These are phyloP conservation scores for Schizopygopsis malacanthus DNA, from an alignment of 2,797 vertebrate genomes.

Conservation along the genomic window DNA sequence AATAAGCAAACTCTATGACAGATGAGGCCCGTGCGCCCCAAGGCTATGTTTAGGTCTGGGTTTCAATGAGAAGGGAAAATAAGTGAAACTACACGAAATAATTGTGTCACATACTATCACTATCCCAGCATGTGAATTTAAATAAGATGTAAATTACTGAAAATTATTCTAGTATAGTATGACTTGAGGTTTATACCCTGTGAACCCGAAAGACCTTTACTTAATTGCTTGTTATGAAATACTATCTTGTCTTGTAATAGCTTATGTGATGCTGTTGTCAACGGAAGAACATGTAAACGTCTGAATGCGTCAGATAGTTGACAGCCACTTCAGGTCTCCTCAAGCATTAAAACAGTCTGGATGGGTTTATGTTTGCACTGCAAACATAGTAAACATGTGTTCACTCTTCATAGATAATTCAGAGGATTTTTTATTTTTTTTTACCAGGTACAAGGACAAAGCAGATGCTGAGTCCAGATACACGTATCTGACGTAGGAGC, in stretches of 20 bases:
- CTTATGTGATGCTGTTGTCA: no score
- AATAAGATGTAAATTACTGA: not conserved
- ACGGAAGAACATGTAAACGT: conserved; percentile 11
- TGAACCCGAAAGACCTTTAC: conserved; percentile 1
- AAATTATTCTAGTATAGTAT: not conserved
- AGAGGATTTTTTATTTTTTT: not conserved
- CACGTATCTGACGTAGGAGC: conserved; percentile 3
- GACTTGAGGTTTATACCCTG: not conserved
- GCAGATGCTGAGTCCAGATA: conserved; percentile 4
- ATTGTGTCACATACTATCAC: not conserved
- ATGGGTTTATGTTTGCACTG: conserved; percentile 43
- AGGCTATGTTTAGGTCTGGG: not conserved
- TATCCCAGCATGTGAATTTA: not conserved
- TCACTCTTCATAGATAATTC: conserved; percentile 6
- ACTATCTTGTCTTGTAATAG: conserved; percentile 4
- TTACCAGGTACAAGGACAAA: not conserved
- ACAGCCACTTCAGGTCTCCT: conserved; percentile 25
- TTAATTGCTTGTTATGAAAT: conserved; percentile 14
- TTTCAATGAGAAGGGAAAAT: not conserved
- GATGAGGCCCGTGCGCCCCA: not conserved
- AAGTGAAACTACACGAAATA: not conserved
- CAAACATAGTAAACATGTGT: conserved; percentile 23
- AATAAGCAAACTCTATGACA: not conserved
- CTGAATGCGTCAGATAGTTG: conserved; percentile 11
- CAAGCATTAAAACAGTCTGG: conserved; percentile 31